phyloP scores from a whole-genome alignment of 2,888 invertebrate genomes.

The Mechanitis messenoides region DNA sequence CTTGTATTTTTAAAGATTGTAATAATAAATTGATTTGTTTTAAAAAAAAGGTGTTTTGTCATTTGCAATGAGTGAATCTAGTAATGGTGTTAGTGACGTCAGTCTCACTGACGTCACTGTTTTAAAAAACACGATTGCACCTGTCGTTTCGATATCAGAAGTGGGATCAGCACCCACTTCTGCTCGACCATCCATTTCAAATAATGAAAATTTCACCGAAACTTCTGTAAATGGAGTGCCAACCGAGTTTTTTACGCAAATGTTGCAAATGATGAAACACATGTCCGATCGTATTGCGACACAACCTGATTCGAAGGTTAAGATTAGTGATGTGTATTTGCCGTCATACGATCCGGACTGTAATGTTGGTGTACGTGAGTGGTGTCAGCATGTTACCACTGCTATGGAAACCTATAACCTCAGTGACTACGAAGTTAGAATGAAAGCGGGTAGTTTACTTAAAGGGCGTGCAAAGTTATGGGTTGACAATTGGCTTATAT shows the following conservation, averaged over 20 bases:
- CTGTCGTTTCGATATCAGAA: neutral
- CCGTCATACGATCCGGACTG: slow-evolving; percentile 35
- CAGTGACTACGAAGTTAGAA: slow-evolving; percentile 29
- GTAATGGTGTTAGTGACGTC: too few relatives aligned
- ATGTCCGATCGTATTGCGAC: slow-evolving; percentile 25
- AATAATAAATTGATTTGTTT: too few relatives aligned
- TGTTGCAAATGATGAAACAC: slow-evolving; percentile 34
- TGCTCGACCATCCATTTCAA: too few relatives aligned
- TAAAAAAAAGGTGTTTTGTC: too few relatives aligned
- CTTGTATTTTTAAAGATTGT: too few relatives aligned
- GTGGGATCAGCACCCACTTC: neutral
- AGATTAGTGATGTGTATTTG: slow-evolving; percentile 31
- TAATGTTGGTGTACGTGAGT: slow-evolving; percentile 31
- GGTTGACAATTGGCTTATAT: slow-evolving; percentile 35
- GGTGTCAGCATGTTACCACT: slow-evolving; percentile 31
- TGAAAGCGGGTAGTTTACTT: slow-evolving; percentile 34
- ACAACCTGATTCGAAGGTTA: slow-evolving; percentile 8
- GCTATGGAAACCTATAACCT: slow-evolving; percentile 23
- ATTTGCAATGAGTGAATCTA: too few relatives aligned
- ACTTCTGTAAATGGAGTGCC: slow-evolving; percentile 10
- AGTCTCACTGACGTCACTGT: neutral
- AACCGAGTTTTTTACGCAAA: slow-evolving; percentile 27
- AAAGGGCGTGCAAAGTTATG: slow-evolving; percentile 36
- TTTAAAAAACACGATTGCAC: neutral
- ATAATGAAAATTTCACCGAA: too few relatives aligned